Conservation (phyloP, 1,140 invertebrate genomes). For the Hypsibius dujardini region DNA sequence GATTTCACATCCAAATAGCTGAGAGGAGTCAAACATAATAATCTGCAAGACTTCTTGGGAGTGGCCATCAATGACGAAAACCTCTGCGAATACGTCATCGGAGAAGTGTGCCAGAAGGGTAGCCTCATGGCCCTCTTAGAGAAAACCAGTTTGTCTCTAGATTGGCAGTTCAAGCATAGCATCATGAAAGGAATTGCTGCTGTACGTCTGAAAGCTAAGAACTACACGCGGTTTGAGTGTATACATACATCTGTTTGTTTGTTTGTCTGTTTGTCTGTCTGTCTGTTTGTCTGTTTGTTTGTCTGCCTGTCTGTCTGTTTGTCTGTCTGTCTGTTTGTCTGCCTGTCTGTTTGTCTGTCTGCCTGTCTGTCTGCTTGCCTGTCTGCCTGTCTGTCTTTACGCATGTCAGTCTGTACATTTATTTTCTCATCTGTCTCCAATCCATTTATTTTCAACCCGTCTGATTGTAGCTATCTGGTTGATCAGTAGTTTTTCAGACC, state of each 20-base stretch:
- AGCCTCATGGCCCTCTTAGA: not conserved
- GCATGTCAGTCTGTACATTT: no score
- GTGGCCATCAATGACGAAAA: not conserved
- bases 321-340: no score
- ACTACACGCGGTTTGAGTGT: not conserved
- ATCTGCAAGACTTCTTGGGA: not conserved
- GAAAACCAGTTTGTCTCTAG: not conserved
- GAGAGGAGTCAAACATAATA: not conserved
- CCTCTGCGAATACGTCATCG: not conserved
- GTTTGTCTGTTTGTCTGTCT: not conserved
- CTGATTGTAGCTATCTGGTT: no score
- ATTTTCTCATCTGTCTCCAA: no score
- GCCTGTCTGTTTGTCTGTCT: no score
- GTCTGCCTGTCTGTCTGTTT: no score
- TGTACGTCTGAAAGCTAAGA: not conserved
- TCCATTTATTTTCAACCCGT: no score
- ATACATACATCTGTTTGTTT: no score
- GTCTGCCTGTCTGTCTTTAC: not conserved
- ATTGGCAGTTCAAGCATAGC: not conserved
- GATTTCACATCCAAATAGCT: no score
- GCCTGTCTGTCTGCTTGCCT: not conserved
- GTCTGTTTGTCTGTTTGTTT: no score
- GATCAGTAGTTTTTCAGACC: no score
- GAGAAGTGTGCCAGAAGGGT: not conserved
- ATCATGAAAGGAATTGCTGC: not conserved